Evolutionary conservation across 2,113 vertebrate species (phyloP), one percentile per base, ranked within the genome.

Genomic region (Cololabis saira): DNA sequence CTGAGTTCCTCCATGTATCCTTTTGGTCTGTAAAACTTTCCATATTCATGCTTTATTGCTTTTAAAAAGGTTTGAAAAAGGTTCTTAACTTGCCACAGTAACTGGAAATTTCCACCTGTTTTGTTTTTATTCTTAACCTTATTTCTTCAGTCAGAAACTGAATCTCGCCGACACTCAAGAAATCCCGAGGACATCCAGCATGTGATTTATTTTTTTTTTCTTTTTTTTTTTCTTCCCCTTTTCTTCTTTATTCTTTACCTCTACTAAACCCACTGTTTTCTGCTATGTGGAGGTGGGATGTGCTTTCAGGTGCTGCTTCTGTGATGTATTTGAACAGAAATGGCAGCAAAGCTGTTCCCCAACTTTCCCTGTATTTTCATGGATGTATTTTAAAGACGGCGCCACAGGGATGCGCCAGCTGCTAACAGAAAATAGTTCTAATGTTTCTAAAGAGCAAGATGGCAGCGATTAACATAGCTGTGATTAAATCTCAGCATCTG

Each of bases 1-100:
- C 89, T 99, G 80, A 99, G 98, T 93, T 95, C 97, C 71, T 98
- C 98, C 8, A 99, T 99, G 98, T 99, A 99, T 99, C 98, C 96
- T 98, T 98, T 90, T 30, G 10, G 37, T 4, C 24, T 18, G 14
- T 15, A 4, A 27, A 3, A 24, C 3, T n/a, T 9, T 5, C 16
- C 11, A 1, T 16, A 11, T 47, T 47, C 3, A 18, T 18, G 33
- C n/a, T 47, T 17, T 10, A 10, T 17, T 47, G 3, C 7, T 17
- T n/a, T 47, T 18, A 17, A 37, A 37, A 37, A 47, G 1, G n/a
- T 47, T 47, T 47, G n/a, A n/a, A 47, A 18, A n/a, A 15, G 3
- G 3, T 16, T n/a, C 43, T 17, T 18, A 2, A 15, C 16, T 44
- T 10, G 3, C 7, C 5, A 24, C 17, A 1, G n/a, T 30, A 40